These are phyloP conservation scores for Tympanoctomys barrerae DNA, from an alignment of 2,797 vertebrate genomes.

Conservation along the genomic window DNA sequence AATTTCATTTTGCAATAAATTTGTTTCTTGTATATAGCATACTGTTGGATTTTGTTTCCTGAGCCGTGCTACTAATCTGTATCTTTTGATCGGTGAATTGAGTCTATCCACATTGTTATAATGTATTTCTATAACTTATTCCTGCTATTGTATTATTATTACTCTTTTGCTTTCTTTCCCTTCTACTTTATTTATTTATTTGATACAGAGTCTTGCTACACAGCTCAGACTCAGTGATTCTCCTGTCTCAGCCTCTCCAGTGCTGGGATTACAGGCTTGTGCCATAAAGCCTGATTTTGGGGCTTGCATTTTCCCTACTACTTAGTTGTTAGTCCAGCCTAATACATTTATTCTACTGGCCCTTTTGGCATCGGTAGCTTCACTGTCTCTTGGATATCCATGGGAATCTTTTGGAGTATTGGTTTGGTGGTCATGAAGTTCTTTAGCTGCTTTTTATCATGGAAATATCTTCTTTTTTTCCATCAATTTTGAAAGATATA, in stretches of 20 bases:
- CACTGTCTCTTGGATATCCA: neutral
- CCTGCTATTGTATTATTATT: neutral
- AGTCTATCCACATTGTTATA: neutral
- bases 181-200: neutral
- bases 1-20: neutral
- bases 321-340: neutral
- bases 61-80: neutral
- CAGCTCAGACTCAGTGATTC: no score
- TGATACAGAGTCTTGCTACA: no score
- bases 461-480: neutral
- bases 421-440: neutral
- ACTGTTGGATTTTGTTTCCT: neutral
- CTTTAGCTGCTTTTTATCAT: neutral
- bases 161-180: neutral
- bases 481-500: neutral
- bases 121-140: neutral
- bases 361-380: neutral
- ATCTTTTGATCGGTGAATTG: neutral
- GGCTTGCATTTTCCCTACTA: neutral
- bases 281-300: no score
- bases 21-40: neutral
- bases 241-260: no score
- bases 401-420: neutral
- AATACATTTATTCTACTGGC: neutral
- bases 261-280: no score